These are phyloP conservation scores for Cavia aperea DNA, from an alignment of 2,113 vertebrate species.

Conservation along the genomic window DNA sequence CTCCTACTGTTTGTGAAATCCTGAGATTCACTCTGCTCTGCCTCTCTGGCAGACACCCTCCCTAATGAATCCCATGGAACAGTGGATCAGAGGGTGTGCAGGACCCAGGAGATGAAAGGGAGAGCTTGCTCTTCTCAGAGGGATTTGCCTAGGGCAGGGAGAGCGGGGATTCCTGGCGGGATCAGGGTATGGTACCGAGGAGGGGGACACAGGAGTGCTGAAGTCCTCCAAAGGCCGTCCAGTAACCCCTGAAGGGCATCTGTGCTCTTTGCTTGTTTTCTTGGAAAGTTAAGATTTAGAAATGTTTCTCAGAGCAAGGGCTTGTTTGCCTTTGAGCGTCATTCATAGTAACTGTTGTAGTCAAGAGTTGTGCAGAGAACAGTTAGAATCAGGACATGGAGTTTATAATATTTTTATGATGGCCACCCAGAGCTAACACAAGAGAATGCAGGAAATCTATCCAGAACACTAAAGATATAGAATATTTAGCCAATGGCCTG, in stretches of 20 bases:
- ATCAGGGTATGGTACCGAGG: neutral
- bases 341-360: neutral
- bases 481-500: too few species aligned
- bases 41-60: neutral
- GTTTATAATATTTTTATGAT: too few species aligned
- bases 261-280: neutral
- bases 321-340: neutral
- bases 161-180: neutral
- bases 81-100: neutral
- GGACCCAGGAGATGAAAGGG: neutral
- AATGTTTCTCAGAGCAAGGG: neutral
- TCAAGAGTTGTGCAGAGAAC: too few species aligned
- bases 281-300: constrained; percentile 17
- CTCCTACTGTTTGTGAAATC: neutral
- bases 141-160: neutral
- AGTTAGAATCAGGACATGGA: too few species aligned
- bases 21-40: neutral
- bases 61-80: neutral
- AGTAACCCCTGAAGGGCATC: neutral
- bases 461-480: too few species aligned
- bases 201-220: neutral
- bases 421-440: too few species aligned
- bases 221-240: neutral
- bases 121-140: neutral
- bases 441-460: too few species aligned